Evolutionary conservation across 2,113 vertebrate genomes (phyloP).

Genomic region (Nannobrachium achirus): DNA sequence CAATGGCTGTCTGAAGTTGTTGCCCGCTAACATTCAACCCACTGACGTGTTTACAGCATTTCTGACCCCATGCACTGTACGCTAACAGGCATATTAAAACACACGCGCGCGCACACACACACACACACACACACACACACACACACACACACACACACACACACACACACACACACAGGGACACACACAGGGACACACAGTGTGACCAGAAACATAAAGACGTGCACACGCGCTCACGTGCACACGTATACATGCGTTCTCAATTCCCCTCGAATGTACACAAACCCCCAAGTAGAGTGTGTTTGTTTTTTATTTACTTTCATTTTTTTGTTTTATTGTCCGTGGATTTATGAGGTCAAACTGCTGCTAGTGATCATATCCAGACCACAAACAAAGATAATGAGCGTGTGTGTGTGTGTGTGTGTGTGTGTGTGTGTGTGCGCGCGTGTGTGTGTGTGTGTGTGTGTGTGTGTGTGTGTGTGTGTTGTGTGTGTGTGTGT

Average conservation of each 20-base stretch:
- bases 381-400: slow-evolving; percentile 40
- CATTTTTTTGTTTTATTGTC: slow-evolving; percentile 13
- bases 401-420: slow-evolving; percentile 6
- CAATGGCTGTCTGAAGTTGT: slow-evolving; percentile 30
- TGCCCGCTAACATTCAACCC: slow-evolving; percentile 26
- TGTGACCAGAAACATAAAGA: background rate
- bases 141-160: slow-evolving; percentile 9
- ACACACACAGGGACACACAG: background rate
- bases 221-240: background rate
- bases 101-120: slow-evolving; percentile 20
- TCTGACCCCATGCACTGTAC: slow-evolving; percentile 34
- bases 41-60: slow-evolving; percentile 44
- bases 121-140: slow-evolving; percentile 16
- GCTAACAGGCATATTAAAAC: background rate
- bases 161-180: slow-evolving; percentile 6
- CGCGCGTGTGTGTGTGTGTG: background rate
- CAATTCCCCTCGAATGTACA: background rate
- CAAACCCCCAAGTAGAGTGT: slow-evolving; percentile 12
- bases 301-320: slow-evolving; percentile 27
- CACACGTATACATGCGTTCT: background rate
- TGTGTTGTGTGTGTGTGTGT: slow-evolving; percentile 8
- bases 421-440: background rate
- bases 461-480: slow-evolving; percentile 7
- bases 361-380: slow-evolving; percentile 1
- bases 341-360: background rate